A percentile compares a stretch with the other conserved stretches of the same genome.
Evolutionary conservation across 2,797 vertebrate genomes (phyloP).

Genomic region (Pterois miles): DNA sequence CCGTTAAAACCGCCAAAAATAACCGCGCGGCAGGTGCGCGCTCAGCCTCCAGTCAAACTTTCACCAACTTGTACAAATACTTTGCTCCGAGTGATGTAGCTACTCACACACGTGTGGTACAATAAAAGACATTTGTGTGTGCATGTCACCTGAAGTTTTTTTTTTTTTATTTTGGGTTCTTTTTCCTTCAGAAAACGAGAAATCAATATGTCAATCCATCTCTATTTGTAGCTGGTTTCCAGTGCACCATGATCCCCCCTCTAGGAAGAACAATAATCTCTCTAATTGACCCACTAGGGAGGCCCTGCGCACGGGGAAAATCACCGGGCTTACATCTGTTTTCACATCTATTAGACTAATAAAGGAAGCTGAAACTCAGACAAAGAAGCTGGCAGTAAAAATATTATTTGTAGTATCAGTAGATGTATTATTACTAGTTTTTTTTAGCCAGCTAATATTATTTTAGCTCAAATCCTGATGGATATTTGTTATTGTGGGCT

Average conservation of each 20-base stretch:
- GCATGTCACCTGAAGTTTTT: conserved; percentile 77
- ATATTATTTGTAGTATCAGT: not conserved
- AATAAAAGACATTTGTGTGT: conserved; percentile 62
- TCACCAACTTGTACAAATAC: conserved; percentile 17
- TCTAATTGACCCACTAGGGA: conserved; percentile 99
- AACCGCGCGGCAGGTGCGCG: not conserved
- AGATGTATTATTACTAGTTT: not conserved
- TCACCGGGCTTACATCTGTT: conserved; percentile 93
- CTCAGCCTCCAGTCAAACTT: conserved; percentile 36
- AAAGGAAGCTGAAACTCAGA: conserved; percentile 43
- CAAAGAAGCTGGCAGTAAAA: conserved; percentile 1
- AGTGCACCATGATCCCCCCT: conserved; percentile 91
- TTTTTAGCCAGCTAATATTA: not conserved
- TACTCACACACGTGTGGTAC: not conserved
- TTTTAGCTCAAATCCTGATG: not conserved
- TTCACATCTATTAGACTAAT: conserved; percentile 88
- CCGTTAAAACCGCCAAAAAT: not conserved
- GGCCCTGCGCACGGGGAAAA: conserved; percentile 85
- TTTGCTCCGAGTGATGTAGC: not conserved
- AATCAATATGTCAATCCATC: conserved; percentile 95
- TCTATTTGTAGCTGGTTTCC: conserved; percentile 91
- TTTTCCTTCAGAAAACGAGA: conserved; percentile 79
- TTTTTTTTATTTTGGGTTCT: not conserved
- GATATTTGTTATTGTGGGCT: not conserved
- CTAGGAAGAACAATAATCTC: conserved; percentile 99